Evolutionary conservation across 2,888 invertebrate species (phyloP), one percentile per base, ranked within the genome.

Genomic region (Osmoderma eremita): DNA sequence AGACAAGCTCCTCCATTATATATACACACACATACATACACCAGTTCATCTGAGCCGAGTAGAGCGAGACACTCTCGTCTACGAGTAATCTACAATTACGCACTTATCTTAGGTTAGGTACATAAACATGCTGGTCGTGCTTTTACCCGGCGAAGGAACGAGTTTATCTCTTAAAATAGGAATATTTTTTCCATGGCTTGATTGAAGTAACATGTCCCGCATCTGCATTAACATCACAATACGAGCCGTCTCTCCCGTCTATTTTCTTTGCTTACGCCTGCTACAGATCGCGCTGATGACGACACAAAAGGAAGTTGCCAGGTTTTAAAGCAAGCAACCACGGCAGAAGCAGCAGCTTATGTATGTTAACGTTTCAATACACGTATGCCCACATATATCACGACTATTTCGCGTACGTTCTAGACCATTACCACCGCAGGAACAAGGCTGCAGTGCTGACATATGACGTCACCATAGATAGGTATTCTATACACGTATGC

Each of bases 221-320:
- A 61, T 61, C 58, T 61, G 42, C 58, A 61, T 61, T 61, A 61
- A 45, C 58, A 61, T 61, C 45, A 61, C 48, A 61, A 61, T 61
- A 61, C 15, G 12, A 10, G 17, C 58, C 5, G 45, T 45, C 30
- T 48, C 18, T 10, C 45, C 45, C n/a, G 18, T 56, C n/a, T 4
- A n/a, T 5, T 45, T 30, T 4, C 36, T 45, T 24, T 24, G 15
- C 17, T 12, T 13, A 20, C 12, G 3, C 12, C 30, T 30, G 30
- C 30, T 30, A 30, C 30, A 30, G 5, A 30, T 30, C 2, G 30
- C 10, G 30, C 30, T 30, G 30, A 8, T 30, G 30, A 30, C 30
- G 30, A 30, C 30, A 6, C 1, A 30, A 30, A 30, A 30, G 10
- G 6, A 30, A 1, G 1, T 30, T 5, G 2, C 10, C 30, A 10